These are phyloP conservation scores for Fragum fragum DNA, from an alignment of 2,888 invertebrate genomes.

Conservation along the genomic window DNA sequence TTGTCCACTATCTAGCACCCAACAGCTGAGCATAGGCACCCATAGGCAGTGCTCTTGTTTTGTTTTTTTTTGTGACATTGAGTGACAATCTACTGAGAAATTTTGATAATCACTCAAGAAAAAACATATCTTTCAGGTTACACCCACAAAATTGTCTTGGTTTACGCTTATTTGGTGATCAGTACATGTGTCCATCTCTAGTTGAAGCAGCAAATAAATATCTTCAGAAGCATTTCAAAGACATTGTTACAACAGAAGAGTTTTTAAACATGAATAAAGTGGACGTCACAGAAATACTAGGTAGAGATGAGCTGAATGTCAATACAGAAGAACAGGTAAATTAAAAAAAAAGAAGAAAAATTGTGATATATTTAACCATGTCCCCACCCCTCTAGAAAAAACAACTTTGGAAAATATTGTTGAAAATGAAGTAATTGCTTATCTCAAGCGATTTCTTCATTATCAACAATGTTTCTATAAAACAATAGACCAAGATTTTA, in stretches of 20 bases:
- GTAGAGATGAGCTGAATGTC: conserved; percentile 93
- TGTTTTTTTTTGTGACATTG: background rate
- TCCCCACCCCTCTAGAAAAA: no score
- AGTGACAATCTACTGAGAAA: no score
- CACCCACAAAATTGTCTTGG: conserved; percentile 94
- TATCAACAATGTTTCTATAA: no score
- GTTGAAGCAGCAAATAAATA: conserved; percentile 93
- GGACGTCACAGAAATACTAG: conserved; percentile 91
- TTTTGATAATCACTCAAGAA: background rate
- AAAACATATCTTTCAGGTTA: conserved; percentile 88
- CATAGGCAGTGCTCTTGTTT: background rate
- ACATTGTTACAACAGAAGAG: conserved; percentile 92
- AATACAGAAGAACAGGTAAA: conserved; percentile 91
- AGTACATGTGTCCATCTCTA: conserved; percentile 91
- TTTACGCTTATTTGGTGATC: conserved; percentile 93
- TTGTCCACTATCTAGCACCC: no score
- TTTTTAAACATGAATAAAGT: conserved; percentile 90
- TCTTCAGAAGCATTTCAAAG: conserved; percentile 93
- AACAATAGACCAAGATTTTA: no score
- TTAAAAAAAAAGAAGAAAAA: background rate
- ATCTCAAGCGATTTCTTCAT: no score
- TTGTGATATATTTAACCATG: background rate
- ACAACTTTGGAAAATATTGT: no score
- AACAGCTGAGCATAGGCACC: no score
- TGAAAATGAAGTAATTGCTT: no score